Conservation (phyloP, 2,113 vertebrate species). For the Ceuthmochares aereus region DNA sequence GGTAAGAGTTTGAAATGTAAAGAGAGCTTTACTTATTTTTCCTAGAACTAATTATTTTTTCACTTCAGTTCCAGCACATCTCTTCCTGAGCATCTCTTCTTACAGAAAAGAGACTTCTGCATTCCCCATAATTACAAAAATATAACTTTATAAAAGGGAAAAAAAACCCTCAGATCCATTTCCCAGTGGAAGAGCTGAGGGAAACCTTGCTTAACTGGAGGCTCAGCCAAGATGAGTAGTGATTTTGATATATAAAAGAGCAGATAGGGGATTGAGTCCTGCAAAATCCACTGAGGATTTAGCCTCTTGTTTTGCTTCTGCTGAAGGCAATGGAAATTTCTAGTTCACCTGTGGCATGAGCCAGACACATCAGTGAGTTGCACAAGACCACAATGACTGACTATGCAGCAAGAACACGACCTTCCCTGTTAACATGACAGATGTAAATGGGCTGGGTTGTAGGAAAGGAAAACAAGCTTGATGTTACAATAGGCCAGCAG, state of each 20-base stretch:
- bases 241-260: neutral
- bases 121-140: neutral
- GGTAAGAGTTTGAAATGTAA: neutral
- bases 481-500: neutral
- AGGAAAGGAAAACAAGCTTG: neutral
- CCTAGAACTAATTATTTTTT: neutral
- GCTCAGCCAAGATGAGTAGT: neutral
- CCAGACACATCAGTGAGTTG: neutral
- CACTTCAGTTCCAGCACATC: neutral
- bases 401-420: neutral
- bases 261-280: neutral
- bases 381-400: neutral
- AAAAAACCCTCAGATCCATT: neutral
- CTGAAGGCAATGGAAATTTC: neutral
- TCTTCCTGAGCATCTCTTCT: neutral
- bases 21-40: neutral
- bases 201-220: neutral
- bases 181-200: neutral
- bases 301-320: neutral
- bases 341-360: neutral
- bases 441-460: neutral
- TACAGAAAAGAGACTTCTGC: neutral
- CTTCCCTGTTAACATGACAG: neutral
- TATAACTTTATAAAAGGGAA: neutral
- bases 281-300: neutral